Percentiles rank a stretch among this genome's conserved stretches.
These are phyloP conservation scores for Lutraria lutraria DNA, from an alignment of 2,888 invertebrate genomes.

Conservation along the genomic window DNA sequence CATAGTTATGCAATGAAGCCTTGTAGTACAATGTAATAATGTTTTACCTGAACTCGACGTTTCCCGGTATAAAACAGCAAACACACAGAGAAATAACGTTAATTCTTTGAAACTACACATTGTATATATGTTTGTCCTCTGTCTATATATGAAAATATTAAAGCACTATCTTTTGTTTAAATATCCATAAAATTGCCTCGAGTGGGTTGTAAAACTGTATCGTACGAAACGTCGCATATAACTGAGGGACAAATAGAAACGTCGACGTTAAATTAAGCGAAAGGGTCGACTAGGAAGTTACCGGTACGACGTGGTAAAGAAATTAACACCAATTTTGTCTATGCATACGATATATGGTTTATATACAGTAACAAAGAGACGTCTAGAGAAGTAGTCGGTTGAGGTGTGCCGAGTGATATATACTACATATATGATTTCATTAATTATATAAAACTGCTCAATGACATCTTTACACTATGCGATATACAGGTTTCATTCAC, in stretches of 20 bases:
- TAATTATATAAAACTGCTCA: too few relatives aligned
- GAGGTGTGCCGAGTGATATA: background rate
- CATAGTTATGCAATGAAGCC: too few relatives aligned
- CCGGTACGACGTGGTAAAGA: background rate
- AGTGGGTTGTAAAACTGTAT: background rate
- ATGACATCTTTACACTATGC: too few relatives aligned
- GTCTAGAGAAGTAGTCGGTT: background rate
- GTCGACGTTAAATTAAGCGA: background rate
- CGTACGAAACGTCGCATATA: background rate
- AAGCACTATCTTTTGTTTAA: background rate
- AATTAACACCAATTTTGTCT: background rate
- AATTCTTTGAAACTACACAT: constrained; percentile 21
- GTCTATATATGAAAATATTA: background rate
- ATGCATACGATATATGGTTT: background rate
- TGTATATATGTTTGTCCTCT: background rate
- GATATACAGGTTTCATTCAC: too few relatives aligned
- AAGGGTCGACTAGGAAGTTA: background rate
- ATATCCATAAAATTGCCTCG: constrained; percentile 12
- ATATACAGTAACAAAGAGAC: background rate
- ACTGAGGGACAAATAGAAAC: background rate
- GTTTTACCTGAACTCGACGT: background rate
- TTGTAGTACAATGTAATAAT: background rate
- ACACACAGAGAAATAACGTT: background rate
- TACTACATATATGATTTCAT: background rate
- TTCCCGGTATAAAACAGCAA: background rate